Base-by-base conservation (phyloP, 2,797 vertebrate species). In the Tauraco hartlaubi region DNA sequence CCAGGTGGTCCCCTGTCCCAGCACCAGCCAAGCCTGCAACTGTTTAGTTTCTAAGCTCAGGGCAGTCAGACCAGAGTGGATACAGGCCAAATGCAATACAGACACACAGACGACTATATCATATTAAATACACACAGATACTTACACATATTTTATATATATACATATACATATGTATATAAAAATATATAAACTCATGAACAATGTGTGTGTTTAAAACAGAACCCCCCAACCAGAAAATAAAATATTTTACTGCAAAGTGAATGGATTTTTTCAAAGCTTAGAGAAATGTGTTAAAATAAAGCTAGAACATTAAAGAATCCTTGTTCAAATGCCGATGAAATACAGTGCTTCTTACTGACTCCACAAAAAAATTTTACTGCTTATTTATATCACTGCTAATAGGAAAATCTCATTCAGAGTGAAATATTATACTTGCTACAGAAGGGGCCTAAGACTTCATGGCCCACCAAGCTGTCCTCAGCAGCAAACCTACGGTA, bases 71-170 rank as follows among this genome's bases (percentile, higher is more conserved):
- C 76, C 88, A 90, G 85, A 41, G 88, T 96, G 95, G 94, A 96
- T 85, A 54, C 22, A 73, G 63, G 92, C 96, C 96, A 96, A 94
- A 93, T 84, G 96, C 74, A 96, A 96, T 90, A 96, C 23, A 96
- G 94, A 91, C 83, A 88, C 92, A 91, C 83, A 96, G 25, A 94
- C 63, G 18, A 46, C 62, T 85, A 75, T 78, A 43, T 88, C 93
- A 91, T 96, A 90, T 81, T 84, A 93, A 95, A 96, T 48, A 72
- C 31, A 49, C 39, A 84, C 46, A 71, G n/a, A 67, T 35, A 59
- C 49, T 74, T 77, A 48, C 71, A 52, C 28, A 15, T 54, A 75
- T 94, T 94, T 94, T 91, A 88, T 76, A 78, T 69, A 85, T 85
- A 64, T 73, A 52, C 63, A 33, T 82, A 90, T 33, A 85, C 19